Percentiles rank a stretch among this genome's conserved stretches.
phyloP scores from a whole-genome alignment of 2,113 vertebrate species.

The Spizaetus ornatus region DNA sequence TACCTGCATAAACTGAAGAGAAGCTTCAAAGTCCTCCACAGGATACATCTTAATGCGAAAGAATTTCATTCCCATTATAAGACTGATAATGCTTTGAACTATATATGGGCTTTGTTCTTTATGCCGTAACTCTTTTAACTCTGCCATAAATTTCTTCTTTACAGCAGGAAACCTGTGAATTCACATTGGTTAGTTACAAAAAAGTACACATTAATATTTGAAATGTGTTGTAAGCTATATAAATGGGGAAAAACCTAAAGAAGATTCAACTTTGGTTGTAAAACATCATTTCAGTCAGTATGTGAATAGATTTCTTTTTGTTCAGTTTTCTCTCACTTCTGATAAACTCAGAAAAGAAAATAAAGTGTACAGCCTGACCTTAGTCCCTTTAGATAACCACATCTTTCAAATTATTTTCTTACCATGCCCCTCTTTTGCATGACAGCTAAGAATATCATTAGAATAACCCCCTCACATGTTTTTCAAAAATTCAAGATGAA shows the following conservation, averaged over 20 bases:
- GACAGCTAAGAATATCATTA: background rate
- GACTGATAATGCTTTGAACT: conserved; percentile 95
- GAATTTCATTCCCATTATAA: conserved; percentile 99
- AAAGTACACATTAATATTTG: background rate
- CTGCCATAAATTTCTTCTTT: conserved; percentile 96
- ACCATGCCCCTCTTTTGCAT: background rate
- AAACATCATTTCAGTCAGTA: background rate
- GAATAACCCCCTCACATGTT: background rate
- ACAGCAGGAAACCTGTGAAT: conserved; percentile 89
- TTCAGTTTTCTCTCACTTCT: background rate
- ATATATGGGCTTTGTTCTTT: conserved; percentile 94
- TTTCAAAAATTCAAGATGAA: background rate
- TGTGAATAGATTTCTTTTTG: background rate
- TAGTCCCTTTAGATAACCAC: background rate
- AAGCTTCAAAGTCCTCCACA: conserved; percentile 98
- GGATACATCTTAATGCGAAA: conserved; percentile 99
- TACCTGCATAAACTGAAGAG: conserved; percentile 99
- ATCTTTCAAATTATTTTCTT: background rate
- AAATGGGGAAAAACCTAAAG: background rate
- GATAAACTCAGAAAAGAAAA: background rate
- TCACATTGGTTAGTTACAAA: conserved; percentile 10
- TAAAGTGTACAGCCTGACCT: background rate
- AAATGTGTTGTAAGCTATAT: background rate
- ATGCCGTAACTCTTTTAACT: conserved; percentile 93
- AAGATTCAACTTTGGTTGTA: background rate